A percentile compares a stretch with the other conserved stretches of the same genome.
Conservation (phyloP, 2,113 vertebrate species). For the Loxodonta africana region DNA sequence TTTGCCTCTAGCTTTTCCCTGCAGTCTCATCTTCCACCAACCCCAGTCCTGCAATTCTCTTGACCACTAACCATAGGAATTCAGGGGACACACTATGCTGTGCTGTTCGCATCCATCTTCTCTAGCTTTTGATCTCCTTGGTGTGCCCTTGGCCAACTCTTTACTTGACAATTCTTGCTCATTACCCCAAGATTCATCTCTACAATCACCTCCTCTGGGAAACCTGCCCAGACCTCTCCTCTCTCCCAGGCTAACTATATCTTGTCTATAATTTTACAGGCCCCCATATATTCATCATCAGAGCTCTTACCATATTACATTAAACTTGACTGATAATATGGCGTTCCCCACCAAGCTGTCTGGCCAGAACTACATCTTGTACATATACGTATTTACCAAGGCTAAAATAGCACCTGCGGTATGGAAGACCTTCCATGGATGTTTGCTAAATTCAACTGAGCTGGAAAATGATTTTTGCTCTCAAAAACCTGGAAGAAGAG, state of each 20-base stretch:
- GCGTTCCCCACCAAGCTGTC: background rate
- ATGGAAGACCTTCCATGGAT: background rate
- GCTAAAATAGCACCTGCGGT: background rate
- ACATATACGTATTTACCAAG: background rate
- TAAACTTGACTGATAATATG: background rate
- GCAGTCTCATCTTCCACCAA: background rate
- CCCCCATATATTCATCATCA: too few species aligned
- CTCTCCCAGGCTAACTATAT: background rate
- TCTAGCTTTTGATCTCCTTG: background rate
- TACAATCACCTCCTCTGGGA: background rate
- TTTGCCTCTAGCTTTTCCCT: background rate
- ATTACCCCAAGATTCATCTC: background rate
- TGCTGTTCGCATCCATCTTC: background rate
- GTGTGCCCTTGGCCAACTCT: background rate
- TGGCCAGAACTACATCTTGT: background rate
- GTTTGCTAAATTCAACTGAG: background rate
- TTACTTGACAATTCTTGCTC: background rate
- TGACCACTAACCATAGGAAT: background rate
- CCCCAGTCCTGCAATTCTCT: background rate
- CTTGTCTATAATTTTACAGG: background rate
- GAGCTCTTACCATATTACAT: background rate
- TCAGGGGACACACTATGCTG: rapidly evolving
- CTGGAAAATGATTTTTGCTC: background rate
- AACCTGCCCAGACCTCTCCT: background rate
- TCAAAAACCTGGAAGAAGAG: background rate